Conservation (phyloP, 2,797 vertebrate genomes). For the Gobionotothen gibberifrons region DNA sequence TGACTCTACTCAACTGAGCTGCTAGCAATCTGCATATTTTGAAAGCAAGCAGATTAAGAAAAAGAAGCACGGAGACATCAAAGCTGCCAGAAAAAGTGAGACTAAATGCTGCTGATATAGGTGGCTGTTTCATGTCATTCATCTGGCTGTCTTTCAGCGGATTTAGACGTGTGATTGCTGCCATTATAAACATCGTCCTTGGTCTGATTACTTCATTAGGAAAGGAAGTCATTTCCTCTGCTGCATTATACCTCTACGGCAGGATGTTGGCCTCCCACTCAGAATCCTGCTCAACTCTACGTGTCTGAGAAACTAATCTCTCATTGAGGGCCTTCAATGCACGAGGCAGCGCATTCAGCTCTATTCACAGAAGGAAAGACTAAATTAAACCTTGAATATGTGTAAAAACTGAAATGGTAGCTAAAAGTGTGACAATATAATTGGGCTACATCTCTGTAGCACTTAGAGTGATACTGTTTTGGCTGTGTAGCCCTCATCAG, state of each 20-base stretch:
- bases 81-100: slow-evolving; percentile 16
- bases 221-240: slow-evolving; percentile 36
- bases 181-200: slow-evolving; percentile 55
- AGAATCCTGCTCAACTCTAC: slow-evolving; percentile 34
- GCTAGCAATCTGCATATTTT: background rate
- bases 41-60: background rate
- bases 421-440: slow-evolving; percentile 36
- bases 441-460: slow-evolving; percentile 10
- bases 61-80: slow-evolving; percentile 13
- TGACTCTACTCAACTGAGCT: background rate
- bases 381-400: slow-evolving; percentile 37
- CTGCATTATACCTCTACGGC: slow-evolving; percentile 29
- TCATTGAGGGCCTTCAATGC: slow-evolving; percentile 31
- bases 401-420: slow-evolving; percentile 26
- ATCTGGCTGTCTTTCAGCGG: slow-evolving; percentile 37
- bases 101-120: slow-evolving; percentile 33
- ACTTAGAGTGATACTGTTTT: slow-evolving; percentile 21
- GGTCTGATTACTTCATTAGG: slow-evolving; percentile 69
- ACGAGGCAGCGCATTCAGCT: slow-evolving; percentile 25
- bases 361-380: slow-evolving; percentile 46
- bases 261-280: slow-evolving; percentile 45
- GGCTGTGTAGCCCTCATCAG: slow-evolving; percentile 15
- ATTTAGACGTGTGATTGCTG: slow-evolving; percentile 53
- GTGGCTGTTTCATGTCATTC: slow-evolving; percentile 37
- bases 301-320: slow-evolving; percentile 48